Conservation (phyloP, 2,797 vertebrate genomes). For the Meriones psammophilus region DNA sequence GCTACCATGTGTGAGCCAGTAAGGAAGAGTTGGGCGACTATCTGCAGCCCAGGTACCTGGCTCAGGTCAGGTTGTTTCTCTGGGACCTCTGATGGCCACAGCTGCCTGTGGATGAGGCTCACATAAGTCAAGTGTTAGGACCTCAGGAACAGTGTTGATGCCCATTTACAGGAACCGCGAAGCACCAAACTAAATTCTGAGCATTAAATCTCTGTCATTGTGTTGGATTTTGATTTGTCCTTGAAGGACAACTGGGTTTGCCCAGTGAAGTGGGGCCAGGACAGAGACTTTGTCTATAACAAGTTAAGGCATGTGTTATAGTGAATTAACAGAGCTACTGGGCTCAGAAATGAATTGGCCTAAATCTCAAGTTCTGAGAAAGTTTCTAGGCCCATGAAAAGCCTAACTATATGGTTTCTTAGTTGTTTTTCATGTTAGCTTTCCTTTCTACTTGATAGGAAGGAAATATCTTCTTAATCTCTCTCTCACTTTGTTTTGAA, state of each 20-base stretch:
- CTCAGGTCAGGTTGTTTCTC: conserved; percentile 93
- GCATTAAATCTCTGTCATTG: conserved; percentile 78
- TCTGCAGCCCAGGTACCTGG: conserved; percentile 93
- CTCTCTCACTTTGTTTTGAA: background rate
- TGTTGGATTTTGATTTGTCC: conserved; percentile 55
- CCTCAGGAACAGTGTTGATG: conserved; percentile 15
- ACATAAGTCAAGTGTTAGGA: background rate
- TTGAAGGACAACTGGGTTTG: conserved; percentile 46
- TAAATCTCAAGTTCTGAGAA: conserved; percentile 3
- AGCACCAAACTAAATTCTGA: conserved; percentile 57
- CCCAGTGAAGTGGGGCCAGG: conserved; percentile 66
- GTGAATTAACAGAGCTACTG: background rate
- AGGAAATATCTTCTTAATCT: background rate
- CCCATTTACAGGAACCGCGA: background rate
- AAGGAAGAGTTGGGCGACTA: conserved; percentile 94
- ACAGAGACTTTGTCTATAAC: background rate
- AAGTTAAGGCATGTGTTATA: background rate
- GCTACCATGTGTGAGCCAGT: conserved; percentile 92
- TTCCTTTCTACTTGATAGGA: background rate
- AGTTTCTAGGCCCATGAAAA: background rate
- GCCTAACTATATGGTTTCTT: background rate
- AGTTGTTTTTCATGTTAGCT: background rate
- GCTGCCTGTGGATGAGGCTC: background rate
- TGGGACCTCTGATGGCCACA: conserved; percentile 88
- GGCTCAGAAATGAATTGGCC: background rate